Conservation (phyloP, 2,113 vertebrate species). For the Lepisosteus oculatus region DNA sequence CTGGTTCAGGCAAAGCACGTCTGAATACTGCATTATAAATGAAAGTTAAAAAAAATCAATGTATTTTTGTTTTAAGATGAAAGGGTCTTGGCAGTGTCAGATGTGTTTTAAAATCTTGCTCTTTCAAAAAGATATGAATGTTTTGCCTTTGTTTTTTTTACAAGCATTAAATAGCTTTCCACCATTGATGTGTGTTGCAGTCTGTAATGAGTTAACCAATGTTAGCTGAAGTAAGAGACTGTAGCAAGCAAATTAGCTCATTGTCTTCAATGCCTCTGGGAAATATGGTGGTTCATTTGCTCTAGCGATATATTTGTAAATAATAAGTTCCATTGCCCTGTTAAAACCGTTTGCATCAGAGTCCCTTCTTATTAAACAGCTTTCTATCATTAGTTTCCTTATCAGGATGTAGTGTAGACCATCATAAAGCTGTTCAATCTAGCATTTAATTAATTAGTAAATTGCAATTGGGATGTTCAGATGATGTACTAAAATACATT, state of each 20-base stretch:
- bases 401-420: conserved; percentile 31
- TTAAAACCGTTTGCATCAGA: conserved; percentile 22
- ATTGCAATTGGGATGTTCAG: conserved; percentile 24
- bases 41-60: conserved; percentile 17
- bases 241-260: background rate
- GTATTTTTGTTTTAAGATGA: conserved; percentile 36
- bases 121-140: conserved; percentile 25
- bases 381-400: conserved; percentile 48
- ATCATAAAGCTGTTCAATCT: conserved; percentile 31
- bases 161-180: background rate
- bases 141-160: conserved; percentile 34
- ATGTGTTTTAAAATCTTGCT: conserved; percentile 9
- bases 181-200: too few relatives aligned
- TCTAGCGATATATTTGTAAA: conserved; percentile 31
- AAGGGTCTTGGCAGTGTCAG: conserved; percentile 25
- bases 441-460: conserved; percentile 23
- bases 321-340: conserved; percentile 40
- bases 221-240: background rate
- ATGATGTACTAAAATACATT: conserved; percentile 6
- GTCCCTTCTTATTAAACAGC: conserved; percentile 34
- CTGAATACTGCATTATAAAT: conserved; percentile 10
- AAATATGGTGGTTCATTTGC: conserved; percentile 38
- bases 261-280: background rate
- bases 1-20: conserved; percentile 2
- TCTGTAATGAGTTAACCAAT: too few relatives aligned